A percentile compares a stretch with the other conserved stretches of the same genome.
phyloP scores from a whole-genome alignment of 2,888 invertebrate genomes.

The Tipula helvola region DNA sequence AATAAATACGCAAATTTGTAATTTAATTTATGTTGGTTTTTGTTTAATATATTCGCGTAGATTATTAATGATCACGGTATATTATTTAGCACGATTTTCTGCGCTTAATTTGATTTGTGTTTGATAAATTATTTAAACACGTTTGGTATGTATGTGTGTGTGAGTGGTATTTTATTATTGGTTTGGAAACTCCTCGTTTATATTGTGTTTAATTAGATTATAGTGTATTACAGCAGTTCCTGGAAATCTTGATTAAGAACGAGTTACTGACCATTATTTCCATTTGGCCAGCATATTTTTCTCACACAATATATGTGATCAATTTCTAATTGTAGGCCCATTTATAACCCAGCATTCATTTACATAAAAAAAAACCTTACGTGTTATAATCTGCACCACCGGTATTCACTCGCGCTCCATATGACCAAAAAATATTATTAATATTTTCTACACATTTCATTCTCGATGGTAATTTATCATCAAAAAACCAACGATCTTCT shows the following conservation, averaged over 20 bases:
- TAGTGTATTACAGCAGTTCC: too few relatives aligned
- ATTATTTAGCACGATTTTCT: not conserved
- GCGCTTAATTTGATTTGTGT: not conserved
- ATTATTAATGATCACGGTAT: not conserved
- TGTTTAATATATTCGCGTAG: not conserved
- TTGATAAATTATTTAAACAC: not conserved
- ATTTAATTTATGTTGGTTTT: not conserved
- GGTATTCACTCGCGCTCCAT: not conserved
- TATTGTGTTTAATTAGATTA: not conserved
- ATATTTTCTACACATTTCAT: not conserved
- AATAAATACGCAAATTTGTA: not conserved
- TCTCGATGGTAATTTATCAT: not conserved
- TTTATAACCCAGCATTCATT: not conserved
- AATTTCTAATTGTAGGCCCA: not conserved
- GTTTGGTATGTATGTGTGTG: not conserved
- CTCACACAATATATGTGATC: not conserved
- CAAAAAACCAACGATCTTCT: not conserved
- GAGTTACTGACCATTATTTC: not conserved
- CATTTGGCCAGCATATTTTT: not conserved
- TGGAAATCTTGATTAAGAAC: not conserved
- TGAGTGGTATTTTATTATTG: not conserved
- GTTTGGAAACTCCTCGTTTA: not conserved
- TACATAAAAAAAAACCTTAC: not conserved
- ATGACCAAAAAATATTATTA: not conserved
- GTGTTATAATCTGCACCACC: not conserved